Base-by-base conservation (phyloP, 2,888 invertebrate species). In the Clunio marinus region DNA sequence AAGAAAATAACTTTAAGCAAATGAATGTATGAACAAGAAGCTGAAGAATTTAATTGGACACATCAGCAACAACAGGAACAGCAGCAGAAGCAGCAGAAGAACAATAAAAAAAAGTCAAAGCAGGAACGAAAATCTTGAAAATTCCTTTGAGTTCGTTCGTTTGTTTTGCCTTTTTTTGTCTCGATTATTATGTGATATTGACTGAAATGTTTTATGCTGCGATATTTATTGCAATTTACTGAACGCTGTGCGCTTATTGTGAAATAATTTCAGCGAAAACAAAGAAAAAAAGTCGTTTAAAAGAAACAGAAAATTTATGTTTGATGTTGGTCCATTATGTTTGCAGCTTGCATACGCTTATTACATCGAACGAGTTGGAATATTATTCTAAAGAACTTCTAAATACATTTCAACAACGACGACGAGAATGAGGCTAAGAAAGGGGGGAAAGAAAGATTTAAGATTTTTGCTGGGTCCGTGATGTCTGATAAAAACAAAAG, bases 401-500 rank as follows among this genome's bases (percentile, higher is more conserved):
- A 51, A 51, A 51, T 51, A 51, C 51, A 17, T 51, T 22, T 20
- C 10, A 17, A 10, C 20, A 20, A 13, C 57, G 57, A 57, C 25
- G 25, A 57, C 24, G 20, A 27, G 27, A 27, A n/a, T 24, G 17
- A 51, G 51, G 1, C n/a, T 15, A n/a, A 17, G 10, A 51, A 51
- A 3, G 27, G n/a, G 28, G 8, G 5, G 24, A 35, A 20, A 60
- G n/a, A 35, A 5, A 59, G 28, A 28, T 60, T 60, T 32, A 60
- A 60, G 35, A 60, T 60, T 58, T 27, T 17, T 51, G 51, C 57
- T 51, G 57, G 57, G 28, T 57, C 57, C 57, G 57, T 27, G 28
- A 27, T 57, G 57, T 57, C 57, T 57, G 57, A 57, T 57, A 27
- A 57, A 24, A 57, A 57, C 57, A 57, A 57, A 57, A 27, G 57